Evolutionary conservation across 2,888 invertebrate species (phyloP), one percentile per base, ranked within the genome.

Genomic region (Colostygia pectinataria): DNA sequence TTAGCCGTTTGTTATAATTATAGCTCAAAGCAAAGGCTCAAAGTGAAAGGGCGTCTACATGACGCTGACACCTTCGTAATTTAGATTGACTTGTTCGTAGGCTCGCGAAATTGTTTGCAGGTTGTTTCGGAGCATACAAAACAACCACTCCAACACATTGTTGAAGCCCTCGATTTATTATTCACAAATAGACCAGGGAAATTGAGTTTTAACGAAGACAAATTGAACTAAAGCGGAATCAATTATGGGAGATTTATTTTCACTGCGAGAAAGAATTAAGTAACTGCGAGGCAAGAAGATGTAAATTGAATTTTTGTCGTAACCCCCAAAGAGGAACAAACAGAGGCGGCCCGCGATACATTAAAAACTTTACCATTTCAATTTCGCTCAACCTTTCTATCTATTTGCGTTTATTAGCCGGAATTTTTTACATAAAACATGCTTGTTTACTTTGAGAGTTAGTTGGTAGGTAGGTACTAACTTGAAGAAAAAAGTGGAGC

Each of bases 141-240:
- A 77, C 76, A 80, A 77, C 67, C 71, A 68, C 65, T 59, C 71
- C 68, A 68, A 71, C 72, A 76, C 77, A 80, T 72, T 71, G 76
- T 70, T 77, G 76, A 79, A 82, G 80, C 77, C 74, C 77, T 75
- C 79, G 81, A 86, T 87, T 87, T 87, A 85, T 87, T 85, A 86
- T 85, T 85, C 83, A 83, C 84, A 86, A 85, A 86, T 84, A 85
- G 83, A 85, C 85, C 83, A 77, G 73, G 80, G 82, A 85, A 85
- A 88, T 88, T 84, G 87, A 80, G 84, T 85, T 88, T 87, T 87
- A 87, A 88, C 86, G 85, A 88, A 87, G 87, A 87, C 86, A 87
- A 86, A 88, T 87, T 86, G 84, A 84, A 88, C 83, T 84, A 83
- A 85, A 87, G 82, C 85, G 76, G 81, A 88, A 87, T 86, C 87